Evolutionary conservation across 2,797 vertebrate species (phyloP).

Genomic region (Myotis myotis): DNA sequence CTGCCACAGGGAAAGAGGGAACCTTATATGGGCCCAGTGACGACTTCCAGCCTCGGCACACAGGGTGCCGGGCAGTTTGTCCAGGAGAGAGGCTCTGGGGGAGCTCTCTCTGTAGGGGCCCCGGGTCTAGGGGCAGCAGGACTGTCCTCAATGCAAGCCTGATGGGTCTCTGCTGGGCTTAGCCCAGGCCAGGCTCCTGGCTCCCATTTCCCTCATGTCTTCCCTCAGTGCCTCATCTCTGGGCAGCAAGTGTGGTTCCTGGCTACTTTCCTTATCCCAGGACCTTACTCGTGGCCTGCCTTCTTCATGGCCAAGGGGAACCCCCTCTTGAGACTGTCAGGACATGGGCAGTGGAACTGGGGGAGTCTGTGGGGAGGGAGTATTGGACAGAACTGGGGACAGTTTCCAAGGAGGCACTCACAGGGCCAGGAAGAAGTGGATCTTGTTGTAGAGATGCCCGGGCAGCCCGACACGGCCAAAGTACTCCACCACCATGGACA

Average conservation of each 20-base stretch:
- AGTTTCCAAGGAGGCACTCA: neutral
- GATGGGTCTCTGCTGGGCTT: rapidly evolving
- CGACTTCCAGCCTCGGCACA: rapidly evolving
- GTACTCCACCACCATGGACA: slow-evolving; percentile 72
- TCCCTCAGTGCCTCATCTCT: neutral
- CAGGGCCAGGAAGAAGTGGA: slow-evolving; percentile 71
- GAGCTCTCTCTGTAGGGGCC: neutral
- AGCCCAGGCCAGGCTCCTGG: too few relatives aligned
- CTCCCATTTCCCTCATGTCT: neutral
- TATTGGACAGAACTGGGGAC: neutral
- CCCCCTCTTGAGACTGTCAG: neutral
- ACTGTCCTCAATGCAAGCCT: neutral
- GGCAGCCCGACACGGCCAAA: slow-evolving; percentile 49
- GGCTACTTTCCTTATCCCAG: neutral
- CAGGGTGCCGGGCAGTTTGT: rapidly evolving
- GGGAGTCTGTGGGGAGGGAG: neutral
- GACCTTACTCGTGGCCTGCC: neutral
- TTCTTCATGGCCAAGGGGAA: neutral
- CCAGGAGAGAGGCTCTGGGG: neutral
- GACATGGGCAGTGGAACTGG: neutral
- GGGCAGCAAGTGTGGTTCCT: neutral
- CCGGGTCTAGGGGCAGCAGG: neutral
- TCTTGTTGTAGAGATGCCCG: slow-evolving; percentile 61
- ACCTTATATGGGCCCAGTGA: neutral
- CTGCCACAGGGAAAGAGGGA: neutral